phyloP scores from a whole-genome alignment of 2,888 invertebrate species.

The Branchipolynoe longqiensis region DNA sequence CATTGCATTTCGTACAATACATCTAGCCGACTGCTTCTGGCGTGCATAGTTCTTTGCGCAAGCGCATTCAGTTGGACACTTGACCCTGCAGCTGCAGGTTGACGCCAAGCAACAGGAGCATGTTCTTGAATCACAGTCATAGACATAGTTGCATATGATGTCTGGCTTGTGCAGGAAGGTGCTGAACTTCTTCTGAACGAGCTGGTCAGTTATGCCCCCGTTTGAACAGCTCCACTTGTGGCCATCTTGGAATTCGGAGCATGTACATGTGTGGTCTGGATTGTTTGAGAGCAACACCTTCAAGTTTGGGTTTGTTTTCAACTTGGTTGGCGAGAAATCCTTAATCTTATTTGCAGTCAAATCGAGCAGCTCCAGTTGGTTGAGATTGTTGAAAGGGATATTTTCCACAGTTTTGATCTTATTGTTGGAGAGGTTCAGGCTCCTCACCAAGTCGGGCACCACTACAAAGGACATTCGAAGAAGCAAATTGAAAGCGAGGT shows the following conservation, averaged over 20 bases:
- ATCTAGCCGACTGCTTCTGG: neutral
- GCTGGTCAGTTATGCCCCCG: neutral
- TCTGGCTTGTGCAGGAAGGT: neutral
- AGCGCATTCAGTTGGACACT: conserved; percentile 9
- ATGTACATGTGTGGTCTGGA: neutral
- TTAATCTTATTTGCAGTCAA: neutral
- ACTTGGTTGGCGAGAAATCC: neutral
- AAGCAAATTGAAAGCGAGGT: conserved; percentile 8
- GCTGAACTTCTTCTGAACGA: neutral
- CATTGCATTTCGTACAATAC: no score
- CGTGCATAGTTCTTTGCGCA: conserved; percentile 10
- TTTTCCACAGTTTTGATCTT: neutral
- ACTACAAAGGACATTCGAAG: neutral
- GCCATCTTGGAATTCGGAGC: neutral
- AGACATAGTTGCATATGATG: neutral
- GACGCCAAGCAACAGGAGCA: neutral
- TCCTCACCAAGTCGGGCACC: neutral
- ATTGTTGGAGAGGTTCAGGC: neutral
- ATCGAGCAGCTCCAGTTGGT: neutral
- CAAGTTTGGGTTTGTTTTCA: neutral
- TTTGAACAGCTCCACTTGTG: neutral
- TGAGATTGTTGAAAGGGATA: neutral
- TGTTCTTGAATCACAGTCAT: neutral
- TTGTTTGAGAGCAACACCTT: neutral
- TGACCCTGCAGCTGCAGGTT: neutral